These are phyloP conservation scores for Nephila pilipes DNA, from an alignment of 1,140 invertebrate species.

Conservation along the genomic window DNA sequence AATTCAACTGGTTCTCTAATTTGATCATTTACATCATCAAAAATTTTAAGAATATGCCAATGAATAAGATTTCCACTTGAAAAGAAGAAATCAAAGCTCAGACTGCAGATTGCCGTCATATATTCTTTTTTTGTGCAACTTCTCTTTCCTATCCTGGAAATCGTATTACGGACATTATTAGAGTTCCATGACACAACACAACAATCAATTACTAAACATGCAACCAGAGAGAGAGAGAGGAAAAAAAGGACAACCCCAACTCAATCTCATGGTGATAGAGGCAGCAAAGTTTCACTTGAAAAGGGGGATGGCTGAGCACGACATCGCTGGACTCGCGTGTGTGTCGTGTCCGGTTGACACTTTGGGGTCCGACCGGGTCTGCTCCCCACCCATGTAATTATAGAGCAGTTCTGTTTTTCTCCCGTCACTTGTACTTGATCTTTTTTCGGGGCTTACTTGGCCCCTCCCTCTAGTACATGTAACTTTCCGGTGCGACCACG, in stretches of 20 bases:
- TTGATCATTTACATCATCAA: too few relatives aligned
- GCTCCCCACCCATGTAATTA: constrained; percentile 75
- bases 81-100: too few relatives aligned
- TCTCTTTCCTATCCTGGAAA: not conserved
- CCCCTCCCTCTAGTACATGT: constrained; percentile 70
- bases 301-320: not conserved
- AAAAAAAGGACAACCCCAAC: constrained; percentile 12
- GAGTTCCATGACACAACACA: not conserved
- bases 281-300: constrained; percentile 3
- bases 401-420: constrained; percentile 49
- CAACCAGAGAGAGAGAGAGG: not conserved
- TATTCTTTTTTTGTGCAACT: too few relatives aligned
- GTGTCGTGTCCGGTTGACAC: constrained; percentile 75
- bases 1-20: too few relatives aligned
- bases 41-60: too few relatives aligned
- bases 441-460: constrained; percentile 50
- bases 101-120: too few relatives aligned
- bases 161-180: not conserved
- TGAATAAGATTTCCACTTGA: too few relatives aligned
- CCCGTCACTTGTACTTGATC: constrained; percentile 69
- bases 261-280: constrained; percentile 18
- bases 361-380: constrained; percentile 60
- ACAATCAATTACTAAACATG: constrained; percentile 22
- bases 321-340: constrained; percentile 56
- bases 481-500: constrained; percentile 69